Conservation (phyloP, 2,888 invertebrate species). For the Eilema caniola region DNA sequence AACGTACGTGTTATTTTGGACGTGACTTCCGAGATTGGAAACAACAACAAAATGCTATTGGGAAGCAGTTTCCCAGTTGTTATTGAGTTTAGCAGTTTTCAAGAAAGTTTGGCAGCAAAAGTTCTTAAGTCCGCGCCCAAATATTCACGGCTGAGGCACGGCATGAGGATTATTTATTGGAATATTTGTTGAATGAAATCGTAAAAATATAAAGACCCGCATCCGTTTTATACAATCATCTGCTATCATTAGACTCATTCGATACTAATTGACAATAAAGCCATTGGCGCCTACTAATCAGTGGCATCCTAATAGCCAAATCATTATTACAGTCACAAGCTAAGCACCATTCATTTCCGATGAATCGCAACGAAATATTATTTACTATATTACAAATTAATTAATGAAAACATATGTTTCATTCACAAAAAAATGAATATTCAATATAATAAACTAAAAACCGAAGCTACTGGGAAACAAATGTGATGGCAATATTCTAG, state of each 20-base stretch:
- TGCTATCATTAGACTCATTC: not conserved
- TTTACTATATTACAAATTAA: slow-evolving; percentile 28
- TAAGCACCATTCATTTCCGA: slow-evolving; percentile 24
- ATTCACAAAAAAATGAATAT: slow-evolving; percentile 23
- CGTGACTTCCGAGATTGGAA: slow-evolving; percentile 69
- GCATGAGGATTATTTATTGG: slow-evolving; percentile 3
- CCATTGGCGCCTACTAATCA: slow-evolving; percentile 12
- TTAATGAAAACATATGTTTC: slow-evolving; percentile 34
- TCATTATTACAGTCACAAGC: slow-evolving; percentile 20
- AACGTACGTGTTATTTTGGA: slow-evolving; percentile 61
- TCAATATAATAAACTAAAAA: slow-evolving; percentile 38
- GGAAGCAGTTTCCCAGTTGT: slow-evolving; percentile 48
- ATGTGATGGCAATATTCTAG: slow-evolving; percentile 69
- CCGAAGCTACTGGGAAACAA: slow-evolving; percentile 55
- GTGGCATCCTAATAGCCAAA: not conserved
- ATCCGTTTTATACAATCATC: slow-evolving; percentile 16
- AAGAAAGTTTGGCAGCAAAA: slow-evolving; percentile 32
- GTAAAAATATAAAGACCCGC: slow-evolving; percentile 7
- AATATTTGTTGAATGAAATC: slow-evolving; percentile 3
- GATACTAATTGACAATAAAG: slow-evolving; percentile 5
- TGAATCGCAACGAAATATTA: slow-evolving; percentile 37
- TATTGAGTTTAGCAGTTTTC: slow-evolving; percentile 43
- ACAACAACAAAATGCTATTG: slow-evolving; percentile 50
- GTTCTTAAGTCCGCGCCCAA: not conserved
- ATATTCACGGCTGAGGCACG: slow-evolving; percentile 10